A percentile compares a stretch with the other conserved stretches of the same genome.
Conservation (phyloP, 2,888 invertebrate genomes). For the Ophioninae sp. region DNA sequence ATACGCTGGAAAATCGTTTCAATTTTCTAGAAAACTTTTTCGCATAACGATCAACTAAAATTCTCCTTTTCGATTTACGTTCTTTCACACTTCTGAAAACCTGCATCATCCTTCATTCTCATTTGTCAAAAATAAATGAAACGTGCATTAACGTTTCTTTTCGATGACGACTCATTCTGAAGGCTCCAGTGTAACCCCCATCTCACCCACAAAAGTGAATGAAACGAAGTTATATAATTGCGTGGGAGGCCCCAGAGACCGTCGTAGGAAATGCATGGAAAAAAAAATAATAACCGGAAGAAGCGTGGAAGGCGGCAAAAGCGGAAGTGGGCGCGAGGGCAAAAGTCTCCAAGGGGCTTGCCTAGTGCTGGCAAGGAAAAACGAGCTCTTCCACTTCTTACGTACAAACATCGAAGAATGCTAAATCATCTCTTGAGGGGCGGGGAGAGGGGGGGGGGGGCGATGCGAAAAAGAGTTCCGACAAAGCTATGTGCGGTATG, state of each 20-base stretch:
- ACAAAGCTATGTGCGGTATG: constrained; percentile 43
- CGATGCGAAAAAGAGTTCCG: constrained; percentile 25
- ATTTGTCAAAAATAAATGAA: constrained; percentile 18
- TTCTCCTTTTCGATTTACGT: background rate
- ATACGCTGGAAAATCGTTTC: too few relatives aligned
- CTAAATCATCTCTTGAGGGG: constrained; percentile 60
- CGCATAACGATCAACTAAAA: too few relatives aligned
- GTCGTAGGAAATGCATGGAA: constrained; percentile 34
- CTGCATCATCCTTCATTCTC: too few relatives aligned
- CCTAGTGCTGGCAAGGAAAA: constrained; percentile 47
- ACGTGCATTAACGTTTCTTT: constrained; percentile 21
- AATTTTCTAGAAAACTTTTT: too few relatives aligned
- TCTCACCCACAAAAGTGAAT: constrained; percentile 24
- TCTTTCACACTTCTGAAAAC: too few relatives aligned
- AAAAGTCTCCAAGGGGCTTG: constrained; percentile 46
- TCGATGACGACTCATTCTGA: background rate
- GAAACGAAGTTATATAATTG: constrained; percentile 62
- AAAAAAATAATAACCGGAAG: constrained; percentile 27
- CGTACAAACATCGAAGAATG: constrained; percentile 47
- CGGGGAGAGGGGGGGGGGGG: too few relatives aligned
- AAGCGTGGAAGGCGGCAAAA: constrained; percentile 33
- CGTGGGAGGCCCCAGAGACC: constrained; percentile 58
- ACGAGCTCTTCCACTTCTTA: constrained; percentile 38
- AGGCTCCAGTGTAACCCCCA: background rate
- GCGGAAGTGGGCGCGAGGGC: constrained; percentile 52